Evolutionary conservation across 1,140 invertebrate genomes (phyloP).

Genomic region (Copidosoma floridanum): DNA sequence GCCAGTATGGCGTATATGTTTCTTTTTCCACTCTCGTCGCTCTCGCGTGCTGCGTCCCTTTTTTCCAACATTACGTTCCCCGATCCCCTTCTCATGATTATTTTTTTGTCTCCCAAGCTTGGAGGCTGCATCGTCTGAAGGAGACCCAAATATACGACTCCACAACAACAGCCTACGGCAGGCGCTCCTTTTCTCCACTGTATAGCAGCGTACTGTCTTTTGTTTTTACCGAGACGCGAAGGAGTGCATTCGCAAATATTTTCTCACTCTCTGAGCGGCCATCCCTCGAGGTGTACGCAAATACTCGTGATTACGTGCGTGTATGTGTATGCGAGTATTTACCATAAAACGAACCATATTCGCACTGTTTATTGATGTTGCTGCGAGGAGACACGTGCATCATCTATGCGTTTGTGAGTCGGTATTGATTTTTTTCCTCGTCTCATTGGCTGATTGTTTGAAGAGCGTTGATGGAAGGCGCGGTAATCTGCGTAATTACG

Average conservation of each 20-base stretch:
- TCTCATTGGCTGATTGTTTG: not conserved
- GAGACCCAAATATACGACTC: not conserved
- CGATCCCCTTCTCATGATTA: not conserved
- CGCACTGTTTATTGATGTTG: too few species aligned
- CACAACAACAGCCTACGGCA: too few species aligned
- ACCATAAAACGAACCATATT: too few species aligned
- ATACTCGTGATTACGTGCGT: too few species aligned
- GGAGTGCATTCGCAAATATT: conserved; percentile 7
- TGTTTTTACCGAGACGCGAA: not conserved
- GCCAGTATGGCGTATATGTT: too few species aligned
- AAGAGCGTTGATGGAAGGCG: not conserved
- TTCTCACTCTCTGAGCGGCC: too few species aligned
- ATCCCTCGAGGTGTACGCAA: too few species aligned
- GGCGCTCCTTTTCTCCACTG: too few species aligned
- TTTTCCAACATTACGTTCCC: not conserved
- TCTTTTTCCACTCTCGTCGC: too few species aligned
- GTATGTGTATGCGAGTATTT: too few species aligned
- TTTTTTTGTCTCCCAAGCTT: not conserved
- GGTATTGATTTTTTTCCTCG: not conserved
- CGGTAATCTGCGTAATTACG: conserved; percentile 5
- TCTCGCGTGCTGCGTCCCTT: not conserved
- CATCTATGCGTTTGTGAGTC: not conserved
- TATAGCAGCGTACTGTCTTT: not conserved
- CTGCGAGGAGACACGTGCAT: too few species aligned
- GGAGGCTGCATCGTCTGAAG: not conserved